Conservation (phyloP, 2,797 vertebrate genomes). For the Tadarida brasiliensis region DNA sequence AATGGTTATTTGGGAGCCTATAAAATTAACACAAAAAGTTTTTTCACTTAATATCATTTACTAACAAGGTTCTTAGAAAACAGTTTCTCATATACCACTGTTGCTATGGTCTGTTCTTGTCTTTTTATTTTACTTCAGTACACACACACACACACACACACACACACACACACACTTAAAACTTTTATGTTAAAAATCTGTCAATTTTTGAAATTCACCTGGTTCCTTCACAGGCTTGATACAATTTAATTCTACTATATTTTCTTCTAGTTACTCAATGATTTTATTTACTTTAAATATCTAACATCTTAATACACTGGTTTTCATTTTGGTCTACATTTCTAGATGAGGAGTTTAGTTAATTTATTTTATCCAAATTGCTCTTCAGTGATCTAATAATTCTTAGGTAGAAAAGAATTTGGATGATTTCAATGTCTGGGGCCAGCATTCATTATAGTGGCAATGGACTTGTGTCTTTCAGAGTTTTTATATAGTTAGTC, state of each 20-base stretch:
- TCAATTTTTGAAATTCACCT: not conserved
- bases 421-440: not conserved
- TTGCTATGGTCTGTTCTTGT: not conserved
- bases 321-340: slow-evolving; percentile 39
- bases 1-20: not conserved
- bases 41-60: not conserved
- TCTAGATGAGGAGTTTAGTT: not conserved
- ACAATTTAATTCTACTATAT: not conserved
- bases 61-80: not conserved
- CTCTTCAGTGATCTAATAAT: not conserved
- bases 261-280: not conserved
- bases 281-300: slow-evolving; percentile 47
- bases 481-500: not conserved
- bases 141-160: not conserved
- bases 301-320: not conserved
- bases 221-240: not conserved
- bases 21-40: not conserved
- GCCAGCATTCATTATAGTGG: not conserved
- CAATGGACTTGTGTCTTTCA: not conserved
- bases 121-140: not conserved
- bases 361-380: not conserved
- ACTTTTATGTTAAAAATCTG: slow-evolving; percentile 16
- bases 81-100: not conserved
- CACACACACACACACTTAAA: not conserved
- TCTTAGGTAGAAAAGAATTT: not conserved